Evolutionary conservation across 2,888 invertebrate genomes (phyloP), one percentile per base, ranked within the genome.

Genomic region (Andricus curvator): DNA sequence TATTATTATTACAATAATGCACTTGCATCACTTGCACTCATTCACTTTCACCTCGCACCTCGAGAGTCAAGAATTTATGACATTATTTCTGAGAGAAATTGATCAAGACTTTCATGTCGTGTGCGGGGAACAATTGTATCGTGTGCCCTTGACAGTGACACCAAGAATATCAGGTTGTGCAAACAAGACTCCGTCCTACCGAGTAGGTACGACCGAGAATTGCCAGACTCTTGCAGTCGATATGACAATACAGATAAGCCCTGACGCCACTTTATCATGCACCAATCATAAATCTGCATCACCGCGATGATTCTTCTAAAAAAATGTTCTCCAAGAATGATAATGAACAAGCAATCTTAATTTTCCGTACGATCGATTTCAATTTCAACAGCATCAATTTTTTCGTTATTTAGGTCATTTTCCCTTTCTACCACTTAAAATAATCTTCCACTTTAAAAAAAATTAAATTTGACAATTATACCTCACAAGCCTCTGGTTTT

Each of bases 61-160:
- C 51, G n/a, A 56, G 33, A 74, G n/a, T 56, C 56, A 33, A 74
- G 25, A 29, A 33, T 29, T 68, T 25, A 9, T 15, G 11, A 29
- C 11, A 74, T 33, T 29, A 74, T 74, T 33, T 4, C 5, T 13
- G n/a, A 33, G 13, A 51, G 33, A 74, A 56, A 74, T 6, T 56
- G 29, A 60, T 56, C n/a, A 33, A 37, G 67, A 22, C 11, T 56
- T 56, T 74, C 11, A 33, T 56, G n/a, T 74, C 37, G 6, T 56
- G 56, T 33, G 33, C n/a, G 33, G 13, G 13, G 74, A 74, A 74
- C 33, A 33, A 74, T 74, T 74, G 56, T 74, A 74, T 74, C 56
- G 56, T 60, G n/a, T 22, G 74, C 33, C 74, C 74, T 74, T 74
- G 74, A 74, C 56, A 74, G 51, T 74, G 74, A 56, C 74, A 74